Percentiles rank a stretch among this genome's conserved stretches.
Conservation (phyloP, 2,113 vertebrate species). For the Pedionomus torquatus region DNA sequence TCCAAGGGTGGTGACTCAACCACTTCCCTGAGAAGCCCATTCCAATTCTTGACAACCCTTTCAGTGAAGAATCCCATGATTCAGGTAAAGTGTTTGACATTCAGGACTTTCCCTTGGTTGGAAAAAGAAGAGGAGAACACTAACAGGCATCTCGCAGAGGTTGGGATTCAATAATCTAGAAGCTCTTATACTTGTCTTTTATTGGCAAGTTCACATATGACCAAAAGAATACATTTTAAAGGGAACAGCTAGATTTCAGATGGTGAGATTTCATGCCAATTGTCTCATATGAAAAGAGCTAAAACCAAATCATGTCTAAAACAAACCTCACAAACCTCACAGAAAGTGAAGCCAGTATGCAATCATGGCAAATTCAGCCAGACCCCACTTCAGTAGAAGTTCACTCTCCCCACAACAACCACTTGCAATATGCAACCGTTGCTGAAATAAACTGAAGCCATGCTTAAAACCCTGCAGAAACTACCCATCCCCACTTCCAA, state of each 20-base stretch:
- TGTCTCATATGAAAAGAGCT: neutral
- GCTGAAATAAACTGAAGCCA: neutral
- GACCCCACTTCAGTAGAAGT: neutral
- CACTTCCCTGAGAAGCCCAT: neutral
- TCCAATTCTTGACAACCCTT: neutral
- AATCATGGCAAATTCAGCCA: neutral
- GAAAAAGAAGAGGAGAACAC: neutral
- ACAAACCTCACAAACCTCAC: neutral
- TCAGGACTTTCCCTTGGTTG: neutral
- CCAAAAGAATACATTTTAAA: neutral
- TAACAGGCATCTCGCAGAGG: neutral
- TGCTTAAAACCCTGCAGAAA: neutral
- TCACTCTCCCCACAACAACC: neutral
- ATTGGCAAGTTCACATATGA: neutral
- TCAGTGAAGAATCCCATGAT: neutral
- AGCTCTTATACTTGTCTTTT: neutral
- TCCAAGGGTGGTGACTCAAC: neutral
- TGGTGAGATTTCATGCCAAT: neutral
- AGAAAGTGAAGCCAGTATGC: neutral
- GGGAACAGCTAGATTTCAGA: neutral
- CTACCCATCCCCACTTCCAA: neutral
- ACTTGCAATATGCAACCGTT: neutral
- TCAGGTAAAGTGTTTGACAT: neutral
- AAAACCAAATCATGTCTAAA: neutral
- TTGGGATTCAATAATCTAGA: neutral